These are phyloP conservation scores for Mimachlamys varia DNA, from an alignment of 2,888 invertebrate genomes.

Conservation along the genomic window DNA sequence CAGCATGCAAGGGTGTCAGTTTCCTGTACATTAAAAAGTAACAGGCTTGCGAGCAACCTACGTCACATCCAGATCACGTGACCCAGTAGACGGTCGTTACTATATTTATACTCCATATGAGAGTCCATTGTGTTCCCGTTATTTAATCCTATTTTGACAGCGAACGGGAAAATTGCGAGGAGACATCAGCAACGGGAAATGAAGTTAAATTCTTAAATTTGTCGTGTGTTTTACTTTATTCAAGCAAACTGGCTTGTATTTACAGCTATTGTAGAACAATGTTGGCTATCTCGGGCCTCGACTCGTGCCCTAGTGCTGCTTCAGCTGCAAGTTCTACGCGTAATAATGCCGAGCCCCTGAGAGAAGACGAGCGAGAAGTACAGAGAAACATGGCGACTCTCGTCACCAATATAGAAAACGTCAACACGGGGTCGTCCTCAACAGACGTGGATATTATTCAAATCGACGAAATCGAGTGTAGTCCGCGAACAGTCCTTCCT, in stretches of 20 bases:
- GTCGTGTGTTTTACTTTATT: not conserved
- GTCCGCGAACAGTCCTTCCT: conserved; percentile 8
- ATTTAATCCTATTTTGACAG: conserved; percentile 16
- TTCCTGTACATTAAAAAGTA: conserved; percentile 17
- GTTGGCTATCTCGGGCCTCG: not conserved
- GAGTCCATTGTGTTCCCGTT: conserved; percentile 9
- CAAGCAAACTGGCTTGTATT: conserved; percentile 54
- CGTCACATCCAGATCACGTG: conserved; percentile 34
- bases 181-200: not conserved
- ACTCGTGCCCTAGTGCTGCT: conserved; percentile 3
- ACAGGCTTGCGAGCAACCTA: not conserved
- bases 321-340: conserved; percentile 46
- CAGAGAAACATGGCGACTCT: conserved; percentile 63
- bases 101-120: conserved; percentile 16
- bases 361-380: conserved; percentile 41
- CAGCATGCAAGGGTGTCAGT: not conserved
- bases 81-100: conserved; percentile 12
- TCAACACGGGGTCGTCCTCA: not conserved
- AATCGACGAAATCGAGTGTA: not conserved
- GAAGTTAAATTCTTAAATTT: not conserved
- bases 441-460: conserved; percentile 3
- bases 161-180: not conserved
- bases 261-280: conserved; percentile 50
- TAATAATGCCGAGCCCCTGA: conserved; percentile 40
- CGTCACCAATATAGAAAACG: conserved; percentile 40